A percentile compares a stretch with the other conserved stretches of the same genome.
phyloP scores from a whole-genome alignment of 2,113 vertebrate genomes.

The Crotophaga sulcirostris region DNA sequence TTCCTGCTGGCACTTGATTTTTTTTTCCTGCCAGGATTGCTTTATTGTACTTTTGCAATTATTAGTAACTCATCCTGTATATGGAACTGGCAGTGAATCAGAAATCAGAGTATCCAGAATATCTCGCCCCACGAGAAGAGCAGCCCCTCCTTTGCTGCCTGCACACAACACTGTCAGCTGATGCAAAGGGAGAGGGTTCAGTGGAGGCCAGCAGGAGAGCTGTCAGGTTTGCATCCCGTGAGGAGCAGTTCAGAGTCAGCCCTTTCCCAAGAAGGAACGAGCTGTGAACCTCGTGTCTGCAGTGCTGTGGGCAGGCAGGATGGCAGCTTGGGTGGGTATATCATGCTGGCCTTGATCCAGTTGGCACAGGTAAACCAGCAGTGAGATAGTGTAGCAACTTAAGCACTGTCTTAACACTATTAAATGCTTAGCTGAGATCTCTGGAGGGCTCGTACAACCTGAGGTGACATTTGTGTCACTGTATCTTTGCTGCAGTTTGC shows the following conservation, averaged over 20 bases:
- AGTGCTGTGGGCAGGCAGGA: conserved; percentile 5
- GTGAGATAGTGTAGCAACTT: conserved; percentile 6
- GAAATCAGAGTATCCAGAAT: background rate
- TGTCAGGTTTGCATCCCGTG: background rate
- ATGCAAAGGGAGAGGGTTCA: background rate
- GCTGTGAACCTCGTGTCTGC: background rate
- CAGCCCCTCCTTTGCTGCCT: background rate
- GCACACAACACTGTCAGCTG: background rate
- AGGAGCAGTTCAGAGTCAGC: background rate
- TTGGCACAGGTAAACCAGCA: conserved; percentile 48
- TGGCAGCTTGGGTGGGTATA: conserved; percentile 18
- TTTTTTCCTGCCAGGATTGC: background rate
- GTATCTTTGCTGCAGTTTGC: background rate
- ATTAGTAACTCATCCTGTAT: background rate
- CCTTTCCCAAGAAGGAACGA: background rate
- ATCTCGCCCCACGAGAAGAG: background rate
- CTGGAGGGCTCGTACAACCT: background rate
- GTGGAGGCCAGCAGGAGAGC: background rate
- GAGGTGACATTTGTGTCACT: background rate
- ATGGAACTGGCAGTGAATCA: background rate
- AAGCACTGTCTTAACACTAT: conserved; percentile 24
- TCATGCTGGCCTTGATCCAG: conserved; percentile 23
- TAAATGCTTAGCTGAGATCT: conserved; percentile 18
- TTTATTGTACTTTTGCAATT: conserved; percentile 12
- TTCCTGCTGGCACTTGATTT: background rate